A percentile compares a stretch with the other conserved stretches of the same genome.
Conservation (phyloP, 2,113 vertebrate species). For the Chaetodon trifascialis region DNA sequence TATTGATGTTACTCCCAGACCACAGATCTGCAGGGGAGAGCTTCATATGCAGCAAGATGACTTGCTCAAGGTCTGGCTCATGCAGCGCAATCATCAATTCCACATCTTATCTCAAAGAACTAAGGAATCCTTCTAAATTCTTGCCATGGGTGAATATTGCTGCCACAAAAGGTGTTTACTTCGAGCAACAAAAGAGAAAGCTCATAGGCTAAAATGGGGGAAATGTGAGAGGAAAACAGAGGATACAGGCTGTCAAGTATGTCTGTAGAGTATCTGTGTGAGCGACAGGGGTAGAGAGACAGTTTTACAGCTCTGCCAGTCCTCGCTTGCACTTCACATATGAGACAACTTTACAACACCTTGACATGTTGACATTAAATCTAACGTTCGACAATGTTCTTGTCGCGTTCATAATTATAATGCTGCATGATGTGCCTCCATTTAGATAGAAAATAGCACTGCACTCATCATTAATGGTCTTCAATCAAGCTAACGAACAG, state of each 20-base stretch:
- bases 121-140: constrained; percentile 36
- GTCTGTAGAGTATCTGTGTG: constrained; percentile 25
- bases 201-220: constrained; percentile 32
- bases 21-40: constrained; percentile 42
- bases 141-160: constrained; percentile 31
- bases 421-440: neutral
- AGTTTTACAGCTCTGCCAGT: constrained; percentile 4
- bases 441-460: neutral
- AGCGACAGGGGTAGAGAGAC: constrained; percentile 14
- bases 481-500: neutral
- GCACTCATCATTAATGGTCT: neutral
- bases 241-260: constrained; percentile 37
- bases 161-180: constrained; percentile 58
- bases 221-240: constrained; percentile 23
- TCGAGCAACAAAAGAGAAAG: constrained; percentile 42
- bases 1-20: constrained; percentile 40
- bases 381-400: constrained; percentile 2
- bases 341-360: neutral
- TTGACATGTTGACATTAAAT: constrained; percentile 19
- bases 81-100: constrained; percentile 38
- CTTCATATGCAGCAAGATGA: constrained; percentile 32
- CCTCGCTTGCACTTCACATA: neutral
- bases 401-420: neutral
- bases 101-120: constrained; percentile 48
- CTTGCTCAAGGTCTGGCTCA: constrained; percentile 40